phyloP scores from a whole-genome alignment of 2,113 vertebrate species.

The Oreochromis tanganicae region DNA sequence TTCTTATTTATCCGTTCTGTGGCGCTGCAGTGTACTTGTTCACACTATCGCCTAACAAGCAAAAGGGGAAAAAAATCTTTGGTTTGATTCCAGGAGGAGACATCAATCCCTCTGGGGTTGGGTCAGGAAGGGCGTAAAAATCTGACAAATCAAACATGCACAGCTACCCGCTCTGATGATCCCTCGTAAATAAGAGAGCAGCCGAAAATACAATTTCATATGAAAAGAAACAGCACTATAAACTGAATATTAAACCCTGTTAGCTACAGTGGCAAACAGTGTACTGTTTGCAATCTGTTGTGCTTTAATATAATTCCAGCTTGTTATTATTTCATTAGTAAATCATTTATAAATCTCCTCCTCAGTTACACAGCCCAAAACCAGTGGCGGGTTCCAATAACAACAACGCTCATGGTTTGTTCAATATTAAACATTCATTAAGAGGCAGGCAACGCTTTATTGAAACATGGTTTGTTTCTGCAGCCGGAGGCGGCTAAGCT shows the following conservation, averaged over 20 bases:
- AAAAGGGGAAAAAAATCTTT: background rate
- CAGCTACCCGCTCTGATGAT: background rate
- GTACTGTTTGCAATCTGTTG: background rate
- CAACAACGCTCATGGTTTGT: background rate
- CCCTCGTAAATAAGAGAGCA: background rate
- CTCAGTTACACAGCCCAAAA: background rate
- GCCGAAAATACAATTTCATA: background rate
- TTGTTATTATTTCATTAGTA: slow-evolving; percentile 31
- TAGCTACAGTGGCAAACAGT: background rate
- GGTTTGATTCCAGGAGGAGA: background rate
- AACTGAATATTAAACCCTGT: background rate
- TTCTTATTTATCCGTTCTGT: background rate
- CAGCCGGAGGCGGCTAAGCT: background rate
- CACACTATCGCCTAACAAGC: background rate
- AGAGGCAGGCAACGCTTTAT: background rate
- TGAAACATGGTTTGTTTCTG: slow-evolving; percentile 4
- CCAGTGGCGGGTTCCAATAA: background rate
- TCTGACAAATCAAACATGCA: background rate
- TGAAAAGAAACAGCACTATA: background rate
- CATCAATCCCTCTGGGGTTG: background rate
- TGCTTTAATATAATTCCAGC: background rate
- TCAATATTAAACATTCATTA: slow-evolving; percentile 45
- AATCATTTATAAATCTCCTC: background rate
- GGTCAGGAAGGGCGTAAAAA: background rate
- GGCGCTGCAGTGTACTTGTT: background rate